Evolutionary conservation across 2,113 vertebrate species (phyloP), one percentile per base, ranked within the genome.

Genomic region (Halichoeres trimaculatus): DNA sequence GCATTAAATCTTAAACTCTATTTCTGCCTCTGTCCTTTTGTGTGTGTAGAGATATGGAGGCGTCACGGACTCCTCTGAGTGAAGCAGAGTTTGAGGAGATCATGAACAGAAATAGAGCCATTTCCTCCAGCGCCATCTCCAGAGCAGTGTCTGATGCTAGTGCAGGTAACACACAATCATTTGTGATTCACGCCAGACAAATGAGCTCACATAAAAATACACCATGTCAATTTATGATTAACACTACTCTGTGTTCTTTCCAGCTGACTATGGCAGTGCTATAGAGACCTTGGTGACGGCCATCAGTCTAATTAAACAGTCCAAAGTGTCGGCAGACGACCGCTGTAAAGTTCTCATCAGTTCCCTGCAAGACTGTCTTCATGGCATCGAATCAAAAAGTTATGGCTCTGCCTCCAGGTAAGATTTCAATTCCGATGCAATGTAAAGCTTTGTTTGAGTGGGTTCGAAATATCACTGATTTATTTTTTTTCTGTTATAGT

Each of bases 31-130:
- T 2, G 45, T 23, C 3, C 9, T 10, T 70, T 8, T 80, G 45
- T 45, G 13, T 63, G 40, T 77, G n/a, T 75, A 99, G 98, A 91
- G 98, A 99, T 77, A 98, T 99, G 96, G 98, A 99, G 88, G 93
- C 96, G 54, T 96, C 96, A 30, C 95, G 98, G 81, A 95, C 96
- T 6, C 97, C 98, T 75, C 84, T 99, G 84, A 99, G 96, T 71
- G 98, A 99, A 94, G 97, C 98, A 35, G 98, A 99, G 90, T 99
- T 99, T 95, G 98, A 99, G 93, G 98, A 99, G 95, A 99, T 99
- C 77, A 99, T 99, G 98, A 99, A 99, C 90, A 95, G 98, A 76
- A 99, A 99, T 90, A 92, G 98, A 80, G 98, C 98, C 2, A 99
- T 99, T 85, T 99, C 98, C 88, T 98, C 97, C 91, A 99, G 97